These are phyloP conservation scores for Catostylus mosaicus DNA, from an alignment of 30 jellyfish, hydroid and myxozoan genomes.

Conservation along the genomic window DNA sequence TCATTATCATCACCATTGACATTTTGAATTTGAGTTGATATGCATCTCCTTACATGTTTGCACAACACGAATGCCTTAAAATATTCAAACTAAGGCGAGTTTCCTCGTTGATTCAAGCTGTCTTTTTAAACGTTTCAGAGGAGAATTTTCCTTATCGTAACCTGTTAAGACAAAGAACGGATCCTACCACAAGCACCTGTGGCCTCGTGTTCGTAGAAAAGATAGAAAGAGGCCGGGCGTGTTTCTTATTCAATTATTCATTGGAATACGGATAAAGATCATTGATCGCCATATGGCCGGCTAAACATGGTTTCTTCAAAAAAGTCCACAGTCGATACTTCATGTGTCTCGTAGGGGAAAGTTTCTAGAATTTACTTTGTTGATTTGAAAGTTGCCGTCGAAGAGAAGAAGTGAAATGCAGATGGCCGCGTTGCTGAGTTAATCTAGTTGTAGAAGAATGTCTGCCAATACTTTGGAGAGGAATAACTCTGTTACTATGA, in stretches of 20 bases:
- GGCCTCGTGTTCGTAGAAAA: conserved; percentile 57
- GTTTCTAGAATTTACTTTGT: neutral
- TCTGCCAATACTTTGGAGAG: conserved; percentile 8
- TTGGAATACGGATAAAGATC: conserved; percentile 47
- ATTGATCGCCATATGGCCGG: conserved; percentile 63
- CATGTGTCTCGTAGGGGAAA: neutral
- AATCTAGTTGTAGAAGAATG: no score
- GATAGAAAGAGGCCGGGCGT: conserved; percentile 57
- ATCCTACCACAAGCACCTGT: conserved; percentile 34
- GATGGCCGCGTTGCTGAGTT: neutral
- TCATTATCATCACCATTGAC: no score
- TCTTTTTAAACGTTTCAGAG: no score
- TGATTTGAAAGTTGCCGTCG: neutral
- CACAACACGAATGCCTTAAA: no score
- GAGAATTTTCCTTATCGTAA: no score
- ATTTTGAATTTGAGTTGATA: no score
- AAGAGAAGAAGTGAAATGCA: neutral
- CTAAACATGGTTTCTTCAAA: neutral
- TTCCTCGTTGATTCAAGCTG: no score
- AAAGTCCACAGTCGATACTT: neutral
- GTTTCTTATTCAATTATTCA: conserved; percentile 48
- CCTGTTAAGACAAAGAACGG: neutral
- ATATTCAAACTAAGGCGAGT: no score
- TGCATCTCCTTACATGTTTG: no score
- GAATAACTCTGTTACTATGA: neutral